A percentile compares a stretch with the other conserved stretches of the same genome.
phyloP scores from a whole-genome alignment of 2,888 invertebrate species.

The Caenorhabditis drosophilae region DNA sequence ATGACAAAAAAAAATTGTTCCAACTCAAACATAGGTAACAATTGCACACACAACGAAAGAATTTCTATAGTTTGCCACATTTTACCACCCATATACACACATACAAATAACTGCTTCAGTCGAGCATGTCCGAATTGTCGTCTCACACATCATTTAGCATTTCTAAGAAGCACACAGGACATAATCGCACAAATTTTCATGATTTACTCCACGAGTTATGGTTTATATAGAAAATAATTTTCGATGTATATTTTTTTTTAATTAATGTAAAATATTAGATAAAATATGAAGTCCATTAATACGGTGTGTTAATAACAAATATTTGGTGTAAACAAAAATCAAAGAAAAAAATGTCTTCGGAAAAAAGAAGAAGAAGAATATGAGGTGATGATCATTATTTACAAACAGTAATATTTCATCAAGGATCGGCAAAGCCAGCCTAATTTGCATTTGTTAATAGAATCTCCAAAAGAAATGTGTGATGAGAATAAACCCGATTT shows the following conservation, averaged over 20 bases:
- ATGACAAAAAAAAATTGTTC: no score
- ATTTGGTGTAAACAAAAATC: not conserved
- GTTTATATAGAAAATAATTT: no score
- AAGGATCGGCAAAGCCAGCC: slow-evolving; percentile 4
- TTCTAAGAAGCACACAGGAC: slow-evolving; percentile 12
- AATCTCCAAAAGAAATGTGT: no score
- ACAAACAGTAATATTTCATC: slow-evolving; percentile 8
- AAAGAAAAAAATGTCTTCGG: not conserved
- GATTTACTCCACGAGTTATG: no score
- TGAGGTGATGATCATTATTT: not conserved
- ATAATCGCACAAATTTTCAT: slow-evolving; percentile 1
- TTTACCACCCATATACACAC: slow-evolving; percentile 8
- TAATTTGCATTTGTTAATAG: slow-evolving; percentile 29
- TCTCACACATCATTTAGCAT: slow-evolving; percentile 43
- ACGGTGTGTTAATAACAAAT: not conserved
- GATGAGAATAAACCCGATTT: no score
- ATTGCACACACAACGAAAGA: no score
- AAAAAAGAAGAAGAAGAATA: slow-evolving; percentile 5
- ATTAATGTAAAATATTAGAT: not conserved
- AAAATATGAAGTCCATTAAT: not conserved
- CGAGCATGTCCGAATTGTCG: slow-evolving; percentile 33
- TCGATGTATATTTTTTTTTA: not conserved
- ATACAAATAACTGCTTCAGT: slow-evolving; percentile 35
- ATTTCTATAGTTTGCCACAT: no score
- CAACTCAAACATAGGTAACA: no score